Evolutionary conservation across 2,797 vertebrate genomes (phyloP).

Genomic region (Crypturellus tataupa): DNA sequence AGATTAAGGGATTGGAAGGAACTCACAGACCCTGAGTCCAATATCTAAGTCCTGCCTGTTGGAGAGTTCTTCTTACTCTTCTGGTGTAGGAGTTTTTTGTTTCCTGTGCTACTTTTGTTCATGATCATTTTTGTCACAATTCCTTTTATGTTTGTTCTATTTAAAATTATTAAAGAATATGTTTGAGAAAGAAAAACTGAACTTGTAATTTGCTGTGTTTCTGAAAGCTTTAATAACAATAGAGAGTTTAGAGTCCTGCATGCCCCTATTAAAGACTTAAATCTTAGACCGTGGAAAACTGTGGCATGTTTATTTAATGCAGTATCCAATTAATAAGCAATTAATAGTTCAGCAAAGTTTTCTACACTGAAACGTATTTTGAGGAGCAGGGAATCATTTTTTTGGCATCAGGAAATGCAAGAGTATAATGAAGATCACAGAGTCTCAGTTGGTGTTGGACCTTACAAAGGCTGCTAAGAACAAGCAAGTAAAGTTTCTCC

Average conservation of each 20-base stretch:
- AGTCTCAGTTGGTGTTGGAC: rapidly evolving
- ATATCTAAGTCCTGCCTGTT: neutral
- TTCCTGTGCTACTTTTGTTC: neutral
- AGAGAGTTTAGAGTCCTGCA: conserved; percentile 8
- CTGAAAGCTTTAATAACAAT: conserved; percentile 28
- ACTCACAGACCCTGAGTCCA: neutral
- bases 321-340: conserved; percentile 58
- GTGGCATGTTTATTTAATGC: conserved; percentile 54
- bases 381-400: neutral
- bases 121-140: neutral
- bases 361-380: neutral
- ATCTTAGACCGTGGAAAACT: neutral
- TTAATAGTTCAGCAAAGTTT: conserved; percentile 36
- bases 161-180: neutral
- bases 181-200: neutral
- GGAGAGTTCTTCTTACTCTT: neutral
- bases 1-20: neutral
- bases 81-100: neutral
- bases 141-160: neutral
- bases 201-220: conserved; percentile 23
- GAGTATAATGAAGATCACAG: rapidly evolving
- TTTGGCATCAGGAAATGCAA: neutral
- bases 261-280: conserved; percentile 65
- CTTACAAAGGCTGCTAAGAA: neutral
- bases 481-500: neutral